Evolutionary conservation across 2,888 invertebrate genomes (phyloP), one percentile per base, ranked within the genome.

Genomic region (Buathra laborator): DNA sequence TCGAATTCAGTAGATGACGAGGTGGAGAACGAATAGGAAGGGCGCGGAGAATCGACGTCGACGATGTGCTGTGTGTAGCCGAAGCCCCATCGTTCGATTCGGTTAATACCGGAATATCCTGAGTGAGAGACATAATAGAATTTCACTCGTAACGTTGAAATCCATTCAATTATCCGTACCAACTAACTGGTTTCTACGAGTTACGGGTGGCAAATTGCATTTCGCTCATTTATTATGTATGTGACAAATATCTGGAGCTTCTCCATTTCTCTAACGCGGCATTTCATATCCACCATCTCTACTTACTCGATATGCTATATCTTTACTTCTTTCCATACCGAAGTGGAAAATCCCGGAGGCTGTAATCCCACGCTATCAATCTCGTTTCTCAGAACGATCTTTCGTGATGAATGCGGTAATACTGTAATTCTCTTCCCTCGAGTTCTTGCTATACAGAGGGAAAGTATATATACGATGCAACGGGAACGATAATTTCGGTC

Each of bases 121-220:
- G 76, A 71, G 51, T 76, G 80, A 76, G 76, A 37, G 84, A 78
- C 84, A 62, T 68, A 74, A 84, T 84, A 46, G 74, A 84, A 77
- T 84, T 81, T 59, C 53, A 72, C 37, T 81, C 77, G 53, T 70
- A 81, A 84, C 46, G 62, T 62, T 72, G 68, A 84, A 81, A 81
- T 77, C 59, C 59, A 77, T 67, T 71, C 43, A 51, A 81, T 84
- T 77, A 84, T 66, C 24, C 62, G 14, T 56, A 71, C 66, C 29
- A 19, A 19, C 75, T 56, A 84, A 66, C 51, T 53, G 44, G 43
- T 72, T 62, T 77, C 77, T 53, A 77, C 84, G 84, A 84, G 51
- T 80, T 64, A 53, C 12, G 62, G 62, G 16, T 48, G 51, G 62
- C 56, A 64, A 76, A 84, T 84, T 72, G 44, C 71, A 71, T 84